These are phyloP conservation scores for Agelas oroides DNA, from an alignment of 37 sponge, comb jelly and placozoan genomes.

Conservation along the genomic window DNA sequence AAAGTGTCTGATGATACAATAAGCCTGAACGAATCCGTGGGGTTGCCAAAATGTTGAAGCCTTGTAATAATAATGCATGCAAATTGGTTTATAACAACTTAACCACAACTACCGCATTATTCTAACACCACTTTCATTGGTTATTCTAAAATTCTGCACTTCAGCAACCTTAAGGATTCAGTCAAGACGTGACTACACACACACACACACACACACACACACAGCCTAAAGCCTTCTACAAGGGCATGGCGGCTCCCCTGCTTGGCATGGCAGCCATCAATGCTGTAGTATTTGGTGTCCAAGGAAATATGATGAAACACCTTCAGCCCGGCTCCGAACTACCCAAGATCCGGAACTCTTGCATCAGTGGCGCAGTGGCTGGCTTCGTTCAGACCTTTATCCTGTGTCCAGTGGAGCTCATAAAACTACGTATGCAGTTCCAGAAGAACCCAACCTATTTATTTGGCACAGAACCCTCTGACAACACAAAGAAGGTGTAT, in stretches of 20 bases:
- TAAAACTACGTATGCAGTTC: constrained; percentile 87
- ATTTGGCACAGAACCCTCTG: constrained; percentile 12
- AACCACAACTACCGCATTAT: too few species aligned
- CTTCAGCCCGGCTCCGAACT: constrained; percentile 24
- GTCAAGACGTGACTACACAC: too few species aligned
- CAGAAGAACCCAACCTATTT: constrained; percentile 48
- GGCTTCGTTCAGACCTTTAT: constrained; percentile 69
- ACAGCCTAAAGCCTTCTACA: constrained; percentile 70
- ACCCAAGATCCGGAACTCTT: constrained; percentile 24
- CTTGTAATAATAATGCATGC: too few species aligned
- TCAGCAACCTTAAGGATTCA: too few species aligned
- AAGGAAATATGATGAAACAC: constrained; percentile 62
- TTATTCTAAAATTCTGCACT: too few species aligned
- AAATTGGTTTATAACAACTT: too few species aligned
- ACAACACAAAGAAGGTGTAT: constrained; percentile 24
- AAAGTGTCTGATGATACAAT: too few species aligned
- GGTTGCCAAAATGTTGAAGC: too few species aligned
- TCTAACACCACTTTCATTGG: too few species aligned
- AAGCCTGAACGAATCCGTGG: too few species aligned
- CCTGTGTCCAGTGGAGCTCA: constrained; percentile 77
- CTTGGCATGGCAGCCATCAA: constrained; percentile 83
- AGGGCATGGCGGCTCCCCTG: constrained; percentile 90
- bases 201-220: constrained; percentile 18
- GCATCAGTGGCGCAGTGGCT: constrained; percentile 74
- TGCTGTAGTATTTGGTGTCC: constrained; percentile 85